Evolutionary conservation across 1,140 invertebrate genomes (phyloP), one percentile per base, ranked within the genome.

Genomic region (Hylaeus volcanicus): DNA sequence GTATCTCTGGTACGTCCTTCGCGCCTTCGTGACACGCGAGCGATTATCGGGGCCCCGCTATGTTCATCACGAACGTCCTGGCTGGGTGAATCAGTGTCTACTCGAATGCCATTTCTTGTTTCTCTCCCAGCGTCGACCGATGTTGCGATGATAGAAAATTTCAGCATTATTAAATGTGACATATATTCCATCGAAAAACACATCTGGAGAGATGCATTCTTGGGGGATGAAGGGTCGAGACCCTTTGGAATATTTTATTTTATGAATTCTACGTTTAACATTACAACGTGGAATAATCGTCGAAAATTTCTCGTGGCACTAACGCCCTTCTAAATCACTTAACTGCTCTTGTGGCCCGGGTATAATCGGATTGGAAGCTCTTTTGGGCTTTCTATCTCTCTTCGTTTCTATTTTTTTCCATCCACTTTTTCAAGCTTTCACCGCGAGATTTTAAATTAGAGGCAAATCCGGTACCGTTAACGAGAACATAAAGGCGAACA

Each of bases 1-100:
- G 90, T 92, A 92, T 92, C 90, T 90, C 68, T 72, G 88, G 89
- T 88, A 90, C 89, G 88, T 91, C 85, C 88, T 90, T 90, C 86
- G 88, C 89, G 86, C 87, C 87, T 90, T 88, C 78, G 66, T 72
- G 82, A 85, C 89, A 90, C 89, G 90, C 89, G 82, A 90, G 83
- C 83, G 84, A 84, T 89, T 88, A 85, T 88, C 77, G 81, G 74
- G 70, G 79, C 58, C 51, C 74, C 81, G 61, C 78, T 74, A 78
- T 64, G 74, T 81, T 77, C 58, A 87, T 84, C 84, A 84, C 82
- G 79, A 86, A 74, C 70, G 51, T 48, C 73, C 70, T 45, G 26
- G 45, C 69, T n/a, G 68, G 26, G n/a, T 39, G 63, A 58, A 85
- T 81, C 78, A 65, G 43, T 39, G 11, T 37, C 41, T 53, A 45